Evolutionary conservation across 1,140 invertebrate genomes (phyloP), one percentile per base, ranked within the genome.

Genomic region (Meloidogyne floridensis): DNA sequence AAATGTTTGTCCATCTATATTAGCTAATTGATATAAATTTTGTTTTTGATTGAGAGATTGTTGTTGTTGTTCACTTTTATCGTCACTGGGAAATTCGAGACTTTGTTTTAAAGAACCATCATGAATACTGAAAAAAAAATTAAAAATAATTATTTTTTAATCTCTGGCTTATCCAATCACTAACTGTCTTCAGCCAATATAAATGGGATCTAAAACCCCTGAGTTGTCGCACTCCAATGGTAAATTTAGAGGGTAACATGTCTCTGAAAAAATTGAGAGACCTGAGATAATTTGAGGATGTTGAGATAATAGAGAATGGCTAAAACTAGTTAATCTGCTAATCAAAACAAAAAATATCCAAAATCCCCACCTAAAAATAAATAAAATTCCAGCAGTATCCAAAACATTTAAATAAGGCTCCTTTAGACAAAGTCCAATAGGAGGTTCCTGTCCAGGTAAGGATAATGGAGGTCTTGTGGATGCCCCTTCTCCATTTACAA

Each of bases 1-100:
- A 79, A 54, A 54, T 71, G 65, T 79, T 79, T 72, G 77, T 6
- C 77, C 77, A 53, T 79, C 77, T 11, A 79, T 71, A 72, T 79
- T 79, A 20, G 20, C 20, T 20, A 79, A 42, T 71, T 79, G 65
- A 18, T 69, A 79, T 5, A 18, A 11, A 72, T 71, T 72, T 15
- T 69, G 11, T 65, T 69, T 18, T 69, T 69, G 53, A 51, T 32
- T 32, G 2, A 20, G 3, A 51, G 13, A 32, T n/a, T 54, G 47
- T 77, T 77, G 75, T n/a, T 54, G 47, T 77, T 77, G 75, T 32
- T 15, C 18, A 32, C 13, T 15, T 32, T 77, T 2, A 32, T 65
- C 77, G 8, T 79, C 77, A 10, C 11, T 47, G 8, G 77, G 77
- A 20, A 79, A 79, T 1, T 69, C 20, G 5, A 79, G 43, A 13